Conservation (phyloP, 2,888 invertebrate species). For the Blastobasis adustella region DNA sequence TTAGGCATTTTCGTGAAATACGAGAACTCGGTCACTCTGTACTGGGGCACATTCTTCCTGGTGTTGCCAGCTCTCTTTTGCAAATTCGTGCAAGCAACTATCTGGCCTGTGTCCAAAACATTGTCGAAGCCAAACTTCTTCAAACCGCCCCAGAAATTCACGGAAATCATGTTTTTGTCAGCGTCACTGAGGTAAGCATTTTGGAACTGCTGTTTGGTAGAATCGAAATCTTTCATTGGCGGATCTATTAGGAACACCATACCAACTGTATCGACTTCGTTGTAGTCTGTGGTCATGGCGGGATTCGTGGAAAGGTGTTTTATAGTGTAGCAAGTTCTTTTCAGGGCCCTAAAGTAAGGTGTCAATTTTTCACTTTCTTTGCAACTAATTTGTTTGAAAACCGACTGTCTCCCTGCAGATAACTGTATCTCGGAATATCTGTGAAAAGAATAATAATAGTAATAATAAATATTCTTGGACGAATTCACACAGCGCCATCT, state of each 20-base stretch:
- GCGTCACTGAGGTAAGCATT: constrained; percentile 76
- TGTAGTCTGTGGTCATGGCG: constrained; percentile 52
- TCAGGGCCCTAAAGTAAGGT: constrained; percentile 21
- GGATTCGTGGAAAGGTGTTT: constrained; percentile 49
- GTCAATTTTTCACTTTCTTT: constrained; percentile 28
- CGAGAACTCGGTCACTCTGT: constrained; percentile 77
- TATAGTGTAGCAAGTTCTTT: constrained; percentile 61
- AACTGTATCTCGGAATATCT: constrained; percentile 72
- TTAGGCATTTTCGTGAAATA: constrained; percentile 77
- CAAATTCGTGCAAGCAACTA: constrained; percentile 78
- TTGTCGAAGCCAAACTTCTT: constrained; percentile 69
- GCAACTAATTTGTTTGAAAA: constrained; percentile 46
- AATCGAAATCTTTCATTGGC: constrained; percentile 49
- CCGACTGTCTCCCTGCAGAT: constrained; percentile 66
- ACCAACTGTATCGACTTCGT: constrained; percentile 85
- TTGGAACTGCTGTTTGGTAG: constrained; percentile 57
- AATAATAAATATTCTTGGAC: no score
- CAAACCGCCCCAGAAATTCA: constrained; percentile 74
- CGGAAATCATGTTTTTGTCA: constrained; percentile 63
- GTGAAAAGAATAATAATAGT: no score
- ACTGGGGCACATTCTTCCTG: constrained; percentile 69
- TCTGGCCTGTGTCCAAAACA: constrained; percentile 71
- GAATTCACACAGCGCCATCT: no score
- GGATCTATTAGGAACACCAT: constrained; percentile 76
- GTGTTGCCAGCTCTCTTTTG: constrained; percentile 72